Conservation (phyloP, 2,113 vertebrate genomes). For the Dendrocopos noguchii region DNA sequence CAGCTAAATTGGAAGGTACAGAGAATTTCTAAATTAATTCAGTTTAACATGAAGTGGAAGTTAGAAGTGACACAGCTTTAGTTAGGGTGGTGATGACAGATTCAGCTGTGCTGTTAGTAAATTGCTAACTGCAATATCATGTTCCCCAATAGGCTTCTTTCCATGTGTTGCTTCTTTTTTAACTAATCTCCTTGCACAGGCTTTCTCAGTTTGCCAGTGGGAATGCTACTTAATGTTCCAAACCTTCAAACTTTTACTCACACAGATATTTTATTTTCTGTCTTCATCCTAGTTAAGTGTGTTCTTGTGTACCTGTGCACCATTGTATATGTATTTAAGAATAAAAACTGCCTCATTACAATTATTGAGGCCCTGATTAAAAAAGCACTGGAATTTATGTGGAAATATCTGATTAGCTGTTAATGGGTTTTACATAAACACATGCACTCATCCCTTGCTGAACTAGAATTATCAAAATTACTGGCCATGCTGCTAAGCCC, state of each 20-base stretch:
- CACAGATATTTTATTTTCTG: neutral
- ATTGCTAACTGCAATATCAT: slow-evolving; percentile 9
- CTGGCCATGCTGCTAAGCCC: neutral
- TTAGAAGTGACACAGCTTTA: slow-evolving; percentile 30
- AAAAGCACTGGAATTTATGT: neutral
- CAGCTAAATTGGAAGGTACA: neutral
- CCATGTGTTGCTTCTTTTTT: neutral
- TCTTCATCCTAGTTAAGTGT: neutral
- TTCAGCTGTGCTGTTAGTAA: slow-evolving; percentile 37
- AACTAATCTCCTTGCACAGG: neutral
- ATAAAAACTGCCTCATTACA: neutral
- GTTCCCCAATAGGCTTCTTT: neutral
- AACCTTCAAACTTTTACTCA: neutral
- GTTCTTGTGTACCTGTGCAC: neutral
- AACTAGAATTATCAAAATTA: neutral
- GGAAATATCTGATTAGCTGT: neutral
- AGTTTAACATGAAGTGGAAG: slow-evolving; percentile 37
- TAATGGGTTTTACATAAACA: neutral
- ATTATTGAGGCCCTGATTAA: neutral
- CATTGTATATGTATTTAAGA: neutral
- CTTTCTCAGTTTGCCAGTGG: neutral
- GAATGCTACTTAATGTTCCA: neutral
- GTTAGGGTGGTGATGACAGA: neutral
- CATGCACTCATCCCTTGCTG: neutral
- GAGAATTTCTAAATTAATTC: slow-evolving; percentile 31